Evolutionary conservation across 2,888 invertebrate genomes (phyloP), one percentile per base, ranked within the genome.

Genomic region (Galeruca laticollis): DNA sequence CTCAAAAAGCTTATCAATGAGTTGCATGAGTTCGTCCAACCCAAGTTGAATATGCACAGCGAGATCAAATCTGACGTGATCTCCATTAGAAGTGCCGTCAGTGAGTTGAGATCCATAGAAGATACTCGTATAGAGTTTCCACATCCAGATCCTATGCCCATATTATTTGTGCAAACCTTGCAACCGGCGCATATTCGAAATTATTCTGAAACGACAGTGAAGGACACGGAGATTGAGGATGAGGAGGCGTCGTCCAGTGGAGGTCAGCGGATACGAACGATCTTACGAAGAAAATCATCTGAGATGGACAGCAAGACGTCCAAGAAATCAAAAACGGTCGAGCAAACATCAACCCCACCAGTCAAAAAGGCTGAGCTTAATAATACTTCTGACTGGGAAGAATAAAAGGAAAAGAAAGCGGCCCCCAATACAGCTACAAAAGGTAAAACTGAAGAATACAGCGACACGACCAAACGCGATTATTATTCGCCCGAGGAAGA

Each of bases 71-170:
- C n/a, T 52, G 21, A 52, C 5, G 13, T 52, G 52, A 52, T 52
- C 3, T 52, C 9, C 18, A 52, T 5, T 18, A 52, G 11, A 6
- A 52, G 18, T 52, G 21, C 52, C 18, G 52, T 18, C 18, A 52
- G 21, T 3, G 13, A 52, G 10, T 9, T 52, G 52, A 52, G 52
- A 52, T 6, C 52, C 21, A 10, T 2, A 52, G 52, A 15, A 52
- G 52, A 52, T 18, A 11, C 52, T 52, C 18, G 21, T n/a, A n/a
- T 52, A 52, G 52, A 52, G 52, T 21, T n/a, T 52, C 52, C 11
- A 52, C 18, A 11, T 52, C 52, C 52, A 43, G n/a, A 37, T 37
- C 37, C 37, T 37, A 37, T 9, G 43, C 43, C 43, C 3, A 43
- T 9, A 43, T 43, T 43, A 43, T 3, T 43, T 3, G 43, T 43